A percentile compares a stretch with the other conserved stretches of the same genome.
Evolutionary conservation across 2,888 invertebrate species (phyloP).

Genomic region (Icerya purchasi): DNA sequence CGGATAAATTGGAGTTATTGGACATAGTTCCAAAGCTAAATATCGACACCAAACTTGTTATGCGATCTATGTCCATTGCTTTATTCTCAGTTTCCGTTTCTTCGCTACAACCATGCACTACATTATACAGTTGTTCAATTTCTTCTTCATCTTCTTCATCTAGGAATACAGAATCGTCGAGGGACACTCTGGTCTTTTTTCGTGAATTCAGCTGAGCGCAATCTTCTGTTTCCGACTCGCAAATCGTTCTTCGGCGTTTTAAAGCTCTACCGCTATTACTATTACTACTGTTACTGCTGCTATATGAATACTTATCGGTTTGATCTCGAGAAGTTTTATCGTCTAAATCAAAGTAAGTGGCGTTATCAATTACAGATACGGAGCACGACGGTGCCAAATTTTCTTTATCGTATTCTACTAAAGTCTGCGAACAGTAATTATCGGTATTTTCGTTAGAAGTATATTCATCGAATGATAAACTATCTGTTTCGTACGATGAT

Average conservation of each 20-base stretch:
- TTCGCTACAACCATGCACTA: background rate
- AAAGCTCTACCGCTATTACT: slow-evolving; percentile 20
- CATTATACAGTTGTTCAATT: too few relatives aligned
- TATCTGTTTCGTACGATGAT: slow-evolving; percentile 3
- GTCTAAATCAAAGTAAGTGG: slow-evolving; percentile 31
- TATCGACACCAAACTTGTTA: slow-evolving; percentile 35
- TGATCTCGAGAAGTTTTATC: slow-evolving; percentile 10
- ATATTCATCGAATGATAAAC: background rate
- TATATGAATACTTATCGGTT: background rate
- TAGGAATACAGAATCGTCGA: slow-evolving; percentile 24
- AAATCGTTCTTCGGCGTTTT: slow-evolving; percentile 29
- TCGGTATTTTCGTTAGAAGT: slow-evolving; percentile 1
- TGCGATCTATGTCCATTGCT: slow-evolving; percentile 35
- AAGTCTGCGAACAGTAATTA: background rate
- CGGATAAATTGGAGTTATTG: slow-evolving; percentile 12
- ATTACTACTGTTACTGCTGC: slow-evolving; percentile 5
- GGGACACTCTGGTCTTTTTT: slow-evolving; percentile 25
- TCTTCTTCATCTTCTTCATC: slow-evolving; percentile 18
- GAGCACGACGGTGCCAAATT: slow-evolving; percentile 22
- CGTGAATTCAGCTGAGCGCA: slow-evolving; percentile 32
- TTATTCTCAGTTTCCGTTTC: slow-evolving; percentile 2
- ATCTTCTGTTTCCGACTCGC: slow-evolving; percentile 34
- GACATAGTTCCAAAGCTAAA: slow-evolving; percentile 31
- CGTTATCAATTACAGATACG: slow-evolving; percentile 21
- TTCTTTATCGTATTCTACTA: slow-evolving; percentile 25